phyloP scores from a whole-genome alignment of 1,140 invertebrate genomes.

The Heliconius eleuchia region DNA sequence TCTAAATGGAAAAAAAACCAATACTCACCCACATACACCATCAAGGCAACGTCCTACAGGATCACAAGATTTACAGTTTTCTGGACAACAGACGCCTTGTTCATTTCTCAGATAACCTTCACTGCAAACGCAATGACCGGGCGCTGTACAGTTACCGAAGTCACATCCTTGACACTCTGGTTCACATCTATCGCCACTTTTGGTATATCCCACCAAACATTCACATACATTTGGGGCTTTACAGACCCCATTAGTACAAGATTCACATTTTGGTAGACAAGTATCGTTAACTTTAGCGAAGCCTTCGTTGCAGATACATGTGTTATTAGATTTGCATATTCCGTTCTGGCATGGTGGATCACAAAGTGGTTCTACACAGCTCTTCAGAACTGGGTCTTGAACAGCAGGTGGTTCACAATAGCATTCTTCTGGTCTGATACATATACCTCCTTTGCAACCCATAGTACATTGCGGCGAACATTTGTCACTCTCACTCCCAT shows the following conservation, averaged over 20 bases:
- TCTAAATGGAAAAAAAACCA: not conserved
- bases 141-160: conserved; percentile 38
- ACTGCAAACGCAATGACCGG: conserved; percentile 39
- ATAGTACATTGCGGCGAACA: conserved; percentile 1
- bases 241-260: conserved; percentile 37
- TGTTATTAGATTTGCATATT: conserved; percentile 49
- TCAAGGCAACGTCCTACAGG: conserved; percentile 36
- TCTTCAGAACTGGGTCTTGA: not conserved
- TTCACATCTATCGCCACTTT: conserved; percentile 36
- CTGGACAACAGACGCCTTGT: conserved; percentile 35
- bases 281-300: not conserved
- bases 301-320: conserved; percentile 47
- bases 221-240: conserved; percentile 39
- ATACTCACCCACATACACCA: conserved; percentile 30
- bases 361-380: conserved; percentile 21
- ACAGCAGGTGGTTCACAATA: not conserved
- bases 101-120: conserved; percentile 22
- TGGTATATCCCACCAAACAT: conserved; percentile 37
- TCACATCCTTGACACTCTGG: conserved; percentile 35
- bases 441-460: conserved; percentile 6
- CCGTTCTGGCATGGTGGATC: conserved; percentile 22
- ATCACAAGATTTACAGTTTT: conserved; percentile 39
- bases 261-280: conserved; percentile 37
- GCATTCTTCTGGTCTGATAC: not conserved
- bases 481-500: not conserved